A percentile compares a stretch with the other conserved stretches of the same genome.
These are phyloP conservation scores for Okamejei kenojei DNA, from an alignment of 2,797 vertebrate genomes.

Conservation along the genomic window DNA sequence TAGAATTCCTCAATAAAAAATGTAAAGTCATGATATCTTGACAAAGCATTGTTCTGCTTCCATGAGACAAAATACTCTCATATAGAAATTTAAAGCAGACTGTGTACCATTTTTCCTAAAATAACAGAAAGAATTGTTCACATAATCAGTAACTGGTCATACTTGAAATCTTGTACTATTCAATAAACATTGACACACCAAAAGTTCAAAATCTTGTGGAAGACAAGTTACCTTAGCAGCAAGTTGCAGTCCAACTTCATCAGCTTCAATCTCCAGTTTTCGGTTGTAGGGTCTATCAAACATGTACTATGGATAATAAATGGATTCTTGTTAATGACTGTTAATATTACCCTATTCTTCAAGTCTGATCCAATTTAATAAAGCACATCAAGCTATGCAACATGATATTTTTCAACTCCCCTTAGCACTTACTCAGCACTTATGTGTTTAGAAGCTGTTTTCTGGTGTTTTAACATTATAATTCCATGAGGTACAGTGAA, in stretches of 20 bases:
- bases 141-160: neutral
- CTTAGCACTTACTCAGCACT: neutral
- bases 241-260: conserved; percentile 78
- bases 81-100: neutral
- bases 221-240: conserved; percentile 77
- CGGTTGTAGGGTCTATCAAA: conserved; percentile 81
- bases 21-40: neutral
- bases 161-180: neutral
- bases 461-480: neutral
- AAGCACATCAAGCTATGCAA: neutral
- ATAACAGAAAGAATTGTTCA: neutral
- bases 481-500: neutral
- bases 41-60: neutral
- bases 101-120: neutral
- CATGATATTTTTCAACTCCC: neutral
- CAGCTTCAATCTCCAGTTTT: conserved; percentile 83
- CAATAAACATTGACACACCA: neutral
- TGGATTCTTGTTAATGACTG: neutral
- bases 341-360: conserved; percentile 7
- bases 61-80: neutral
- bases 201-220: neutral
- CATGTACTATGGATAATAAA: conserved; percentile 62
- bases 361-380: neutral
- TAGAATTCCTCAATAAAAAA: neutral
- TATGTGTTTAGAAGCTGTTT: neutral